These are phyloP conservation scores for Drosophila parvula DNA, from an alignment of 1,140 invertebrate species.

Conservation along the genomic window DNA sequence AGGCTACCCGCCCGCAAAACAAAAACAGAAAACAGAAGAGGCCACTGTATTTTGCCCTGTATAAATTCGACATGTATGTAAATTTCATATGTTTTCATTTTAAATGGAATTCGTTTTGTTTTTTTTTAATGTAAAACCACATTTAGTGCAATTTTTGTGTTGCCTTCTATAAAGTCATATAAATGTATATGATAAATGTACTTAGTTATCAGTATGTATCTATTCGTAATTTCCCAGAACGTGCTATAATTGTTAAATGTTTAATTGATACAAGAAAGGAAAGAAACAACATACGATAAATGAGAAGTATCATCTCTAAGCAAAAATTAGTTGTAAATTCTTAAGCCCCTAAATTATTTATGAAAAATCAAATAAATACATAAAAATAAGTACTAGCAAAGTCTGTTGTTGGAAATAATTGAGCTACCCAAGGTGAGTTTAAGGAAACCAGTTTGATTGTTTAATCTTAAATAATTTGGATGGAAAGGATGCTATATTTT, in stretches of 20 bases:
- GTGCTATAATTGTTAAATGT: constrained; percentile 81
- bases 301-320: constrained; percentile 66
- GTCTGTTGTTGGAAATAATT: background rate
- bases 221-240: constrained; percentile 62
- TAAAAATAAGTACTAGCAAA: constrained; percentile 60
- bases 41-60: constrained; percentile 27
- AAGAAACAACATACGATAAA: constrained; percentile 44
- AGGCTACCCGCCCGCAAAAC: constrained; percentile 24
- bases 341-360: constrained; percentile 74
- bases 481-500: too few species aligned
- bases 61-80: constrained; percentile 42
- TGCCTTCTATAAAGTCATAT: constrained; percentile 55
- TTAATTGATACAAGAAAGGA: constrained; percentile 32
- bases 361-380: constrained; percentile 76
- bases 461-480: background rate
- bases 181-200: constrained; percentile 12
- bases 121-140: constrained; percentile 20
- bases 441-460: too few species aligned
- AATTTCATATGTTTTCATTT: constrained; percentile 31
- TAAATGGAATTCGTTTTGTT: constrained; percentile 46
- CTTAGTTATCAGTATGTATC: constrained; percentile 40
- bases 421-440: background rate
- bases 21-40: constrained; percentile 1
- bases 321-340: constrained; percentile 77
- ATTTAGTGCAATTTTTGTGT: constrained; percentile 70